Conservation (phyloP, 30 jellyfish, hydroid and myxozoan species). For the Rhopilema esculentum region DNA sequence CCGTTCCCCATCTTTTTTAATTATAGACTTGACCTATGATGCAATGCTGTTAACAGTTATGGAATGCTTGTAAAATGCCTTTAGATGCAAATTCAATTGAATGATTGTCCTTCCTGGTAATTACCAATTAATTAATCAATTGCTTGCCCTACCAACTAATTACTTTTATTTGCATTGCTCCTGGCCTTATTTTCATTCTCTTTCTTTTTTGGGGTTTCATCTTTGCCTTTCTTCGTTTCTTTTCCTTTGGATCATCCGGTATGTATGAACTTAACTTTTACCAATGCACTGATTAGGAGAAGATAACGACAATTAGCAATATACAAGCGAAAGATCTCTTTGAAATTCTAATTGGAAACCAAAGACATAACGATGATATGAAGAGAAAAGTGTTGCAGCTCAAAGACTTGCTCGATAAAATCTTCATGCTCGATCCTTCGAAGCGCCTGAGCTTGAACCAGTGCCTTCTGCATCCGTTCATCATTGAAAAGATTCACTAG, state of each 20-base stretch:
- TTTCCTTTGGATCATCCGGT: conserved; percentile 54
- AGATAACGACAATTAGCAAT: conserved; percentile 86
- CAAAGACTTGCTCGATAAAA: conserved; percentile 94
- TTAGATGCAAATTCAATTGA: no score
- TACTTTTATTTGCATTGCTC: background rate
- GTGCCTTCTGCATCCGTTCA: conserved; percentile 91
- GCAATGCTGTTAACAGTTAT: no score
- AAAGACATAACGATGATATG: conserved; percentile 76
- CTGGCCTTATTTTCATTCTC: conserved; percentile 14
- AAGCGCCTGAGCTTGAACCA: conserved; percentile 93
- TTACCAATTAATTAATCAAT: no score
- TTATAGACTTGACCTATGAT: no score
- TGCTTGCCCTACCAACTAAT: background rate
- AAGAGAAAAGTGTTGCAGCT: conserved; percentile 94
- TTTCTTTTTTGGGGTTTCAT: conserved; percentile 57
- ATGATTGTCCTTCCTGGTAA: no score
- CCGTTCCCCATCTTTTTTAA: no score
- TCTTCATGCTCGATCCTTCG: conserved; percentile 93
- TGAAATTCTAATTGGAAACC: conserved; percentile 83
- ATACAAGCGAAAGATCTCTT: conserved; percentile 81
- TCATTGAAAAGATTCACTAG: conserved; percentile 84
- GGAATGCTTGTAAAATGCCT: no score
- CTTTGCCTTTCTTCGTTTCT: conserved; percentile 35
- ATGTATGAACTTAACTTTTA: conserved; percentile 37
- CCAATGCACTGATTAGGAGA: conserved; percentile 82